A percentile compares a stretch with the other conserved stretches of the same genome.
Conservation (phyloP, 2,888 invertebrate genomes). For the Kuschelorhynchus macadamiae region DNA sequence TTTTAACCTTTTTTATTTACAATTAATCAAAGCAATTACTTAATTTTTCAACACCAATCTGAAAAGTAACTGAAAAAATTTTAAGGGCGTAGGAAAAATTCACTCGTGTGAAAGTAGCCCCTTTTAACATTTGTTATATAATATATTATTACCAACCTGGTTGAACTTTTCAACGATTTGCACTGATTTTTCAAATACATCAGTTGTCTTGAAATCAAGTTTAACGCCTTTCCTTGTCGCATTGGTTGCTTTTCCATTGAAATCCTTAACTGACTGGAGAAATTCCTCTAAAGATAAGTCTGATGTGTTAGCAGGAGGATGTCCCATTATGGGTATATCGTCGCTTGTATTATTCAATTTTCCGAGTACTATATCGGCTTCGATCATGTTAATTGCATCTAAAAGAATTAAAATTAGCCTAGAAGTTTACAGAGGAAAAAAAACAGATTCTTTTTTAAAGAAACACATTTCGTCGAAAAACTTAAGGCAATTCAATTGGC, state of each 20-base stretch:
- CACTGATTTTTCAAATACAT: slow-evolving; percentile 77
- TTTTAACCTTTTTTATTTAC: no score
- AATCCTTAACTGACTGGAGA: slow-evolving; percentile 64
- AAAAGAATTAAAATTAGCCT: slow-evolving; percentile 40
- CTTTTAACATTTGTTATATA: no score
- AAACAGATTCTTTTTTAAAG: no score
- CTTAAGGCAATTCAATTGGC: no score
- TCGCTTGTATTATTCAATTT: slow-evolving; percentile 69
- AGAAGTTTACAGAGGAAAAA: no score
- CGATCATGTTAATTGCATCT: slow-evolving; percentile 78
- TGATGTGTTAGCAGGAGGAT: slow-evolving; percentile 81
- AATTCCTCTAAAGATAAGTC: slow-evolving; percentile 84
- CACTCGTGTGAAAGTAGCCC: no score
- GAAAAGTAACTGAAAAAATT: no score
- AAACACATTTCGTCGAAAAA: no score
- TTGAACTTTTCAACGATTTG: slow-evolving; percentile 66
- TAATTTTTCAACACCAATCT: no score
- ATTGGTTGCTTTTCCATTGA: slow-evolving; percentile 66
- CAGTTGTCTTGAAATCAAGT: slow-evolving; percentile 88
- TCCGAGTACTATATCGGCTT: slow-evolving; percentile 87
- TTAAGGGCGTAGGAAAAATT: no score
- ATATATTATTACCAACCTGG: slow-evolving; percentile 66
- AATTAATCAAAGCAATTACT: no score
- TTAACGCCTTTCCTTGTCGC: slow-evolving; percentile 82
- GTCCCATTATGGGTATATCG: slow-evolving; percentile 85